These are phyloP conservation scores for Drosophila algonquin DNA, from an alignment of 2,888 invertebrate genomes.

Conservation along the genomic window DNA sequence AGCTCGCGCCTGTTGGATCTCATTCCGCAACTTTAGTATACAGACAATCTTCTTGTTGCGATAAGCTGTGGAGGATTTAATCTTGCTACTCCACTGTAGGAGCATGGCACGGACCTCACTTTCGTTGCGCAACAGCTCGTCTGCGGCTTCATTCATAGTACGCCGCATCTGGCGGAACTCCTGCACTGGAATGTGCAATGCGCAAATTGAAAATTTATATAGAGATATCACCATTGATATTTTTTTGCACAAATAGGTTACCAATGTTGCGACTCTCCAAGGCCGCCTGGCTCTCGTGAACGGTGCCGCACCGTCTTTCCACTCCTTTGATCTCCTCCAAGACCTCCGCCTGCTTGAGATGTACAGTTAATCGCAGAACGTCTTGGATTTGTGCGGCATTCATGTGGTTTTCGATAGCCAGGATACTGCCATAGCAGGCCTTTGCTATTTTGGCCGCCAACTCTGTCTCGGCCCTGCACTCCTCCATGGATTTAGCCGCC, in stretches of 20 bases:
- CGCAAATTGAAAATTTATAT: not conserved
- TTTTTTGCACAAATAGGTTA: not conserved
- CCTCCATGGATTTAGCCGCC: not conserved
- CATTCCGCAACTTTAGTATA: not conserved
- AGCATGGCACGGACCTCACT: not conserved
- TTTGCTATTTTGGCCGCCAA: not conserved
- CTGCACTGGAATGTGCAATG: not conserved
- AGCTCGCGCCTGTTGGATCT: not conserved
- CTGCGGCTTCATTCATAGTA: not conserved
- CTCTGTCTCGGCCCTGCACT: not conserved
- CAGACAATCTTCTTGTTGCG: slow-evolving; percentile 14
- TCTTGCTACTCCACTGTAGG: not conserved
- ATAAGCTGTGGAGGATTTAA: not conserved
- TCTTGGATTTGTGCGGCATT: not conserved
- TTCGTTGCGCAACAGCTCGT: not conserved
- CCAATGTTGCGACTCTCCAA: not conserved
- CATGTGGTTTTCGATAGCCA: not conserved
- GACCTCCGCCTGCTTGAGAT: not conserved
- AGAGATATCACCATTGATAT: not conserved
- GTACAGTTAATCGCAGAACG: not conserved
- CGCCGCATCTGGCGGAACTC: not conserved
- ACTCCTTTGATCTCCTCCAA: not conserved
- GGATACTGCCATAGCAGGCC: not conserved
- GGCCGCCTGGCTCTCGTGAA: not conserved
- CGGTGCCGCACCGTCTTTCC: not conserved